These are phyloP conservation scores for Hipposideros larvatus DNA, from an alignment of 2,797 vertebrate genomes.

Conservation along the genomic window DNA sequence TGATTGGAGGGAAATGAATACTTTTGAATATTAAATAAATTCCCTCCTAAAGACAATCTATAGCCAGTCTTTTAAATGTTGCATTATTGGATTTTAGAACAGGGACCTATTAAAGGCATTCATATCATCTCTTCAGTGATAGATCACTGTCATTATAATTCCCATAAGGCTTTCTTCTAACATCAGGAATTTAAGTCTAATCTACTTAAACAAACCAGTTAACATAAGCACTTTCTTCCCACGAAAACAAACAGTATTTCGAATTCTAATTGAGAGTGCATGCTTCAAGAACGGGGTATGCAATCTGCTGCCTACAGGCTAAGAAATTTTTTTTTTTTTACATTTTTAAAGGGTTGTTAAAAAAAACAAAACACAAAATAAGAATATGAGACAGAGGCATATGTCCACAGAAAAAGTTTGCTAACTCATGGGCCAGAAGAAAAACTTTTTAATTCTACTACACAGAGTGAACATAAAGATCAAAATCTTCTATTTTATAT, in stretches of 20 bases:
- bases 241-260: conserved; percentile 63
- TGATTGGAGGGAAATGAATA: neutral
- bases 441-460: conserved; percentile 66
- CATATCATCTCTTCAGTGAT: neutral
- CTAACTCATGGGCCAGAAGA: conserved; percentile 21
- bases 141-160: neutral
- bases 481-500: conserved; percentile 51
- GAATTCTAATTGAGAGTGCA: conserved; percentile 54
- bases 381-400: conserved; percentile 37
- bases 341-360: conserved; percentile 30
- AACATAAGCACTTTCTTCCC: conserved; percentile 52
- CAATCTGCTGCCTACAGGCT: conserved; percentile 38
- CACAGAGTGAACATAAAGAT: neutral
- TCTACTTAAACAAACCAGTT: conserved; percentile 66
- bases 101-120: neutral
- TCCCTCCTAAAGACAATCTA: neutral
- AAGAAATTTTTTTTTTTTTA: conserved; percentile 17
- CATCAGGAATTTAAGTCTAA: conserved; percentile 61
- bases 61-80: conserved; percentile 12
- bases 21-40: conserved; percentile 45
- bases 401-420: conserved; percentile 40
- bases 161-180: neutral
- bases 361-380: conserved; percentile 4
- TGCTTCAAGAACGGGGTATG: conserved; percentile 11
- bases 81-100: conserved; percentile 17